A percentile compares a stretch with the other conserved stretches of the same genome.
Evolutionary conservation across 1,140 invertebrate genomes (phyloP).

Genomic region (Drosophila arawakana): DNA sequence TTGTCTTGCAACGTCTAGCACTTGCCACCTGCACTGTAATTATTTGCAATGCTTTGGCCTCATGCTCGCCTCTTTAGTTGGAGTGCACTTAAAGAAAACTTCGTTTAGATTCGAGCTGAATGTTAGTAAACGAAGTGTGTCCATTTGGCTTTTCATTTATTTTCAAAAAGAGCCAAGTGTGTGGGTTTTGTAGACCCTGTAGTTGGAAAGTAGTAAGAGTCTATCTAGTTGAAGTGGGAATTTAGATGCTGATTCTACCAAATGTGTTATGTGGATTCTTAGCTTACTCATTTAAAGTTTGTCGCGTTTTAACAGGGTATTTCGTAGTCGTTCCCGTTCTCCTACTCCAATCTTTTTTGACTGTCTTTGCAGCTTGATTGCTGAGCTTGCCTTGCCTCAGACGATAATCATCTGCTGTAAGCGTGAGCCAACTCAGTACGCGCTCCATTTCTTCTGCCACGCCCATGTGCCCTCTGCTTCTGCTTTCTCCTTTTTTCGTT

Average conservation of each 20-base stretch:
- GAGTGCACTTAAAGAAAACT: conserved; percentile 28
- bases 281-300: too few species aligned
- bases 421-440: neutral
- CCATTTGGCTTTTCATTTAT: conserved; percentile 56
- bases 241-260: too few species aligned
- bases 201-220: too few species aligned
- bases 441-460: neutral
- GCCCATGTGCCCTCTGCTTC: neutral
- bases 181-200: neutral
- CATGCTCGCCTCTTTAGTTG: conserved; percentile 5
- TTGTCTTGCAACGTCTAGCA: conserved; percentile 44
- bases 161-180: conserved; percentile 26
- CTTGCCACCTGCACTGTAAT: conserved; percentile 30
- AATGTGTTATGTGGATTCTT: too few species aligned
- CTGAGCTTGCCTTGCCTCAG: neutral
- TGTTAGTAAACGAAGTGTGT: conserved; percentile 31
- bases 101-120: conserved; percentile 9
- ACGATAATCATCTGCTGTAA: neutral
- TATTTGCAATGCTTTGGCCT: conserved; percentile 41
- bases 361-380: neutral
- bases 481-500: neutral
- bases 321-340: neutral
- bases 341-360: neutral
- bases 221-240: too few species aligned
- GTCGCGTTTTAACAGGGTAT: neutral